Evolutionary conservation across 2,797 vertebrate species (phyloP), one percentile per base, ranked within the genome.

Genomic region (Nyctalus aviator): DNA sequence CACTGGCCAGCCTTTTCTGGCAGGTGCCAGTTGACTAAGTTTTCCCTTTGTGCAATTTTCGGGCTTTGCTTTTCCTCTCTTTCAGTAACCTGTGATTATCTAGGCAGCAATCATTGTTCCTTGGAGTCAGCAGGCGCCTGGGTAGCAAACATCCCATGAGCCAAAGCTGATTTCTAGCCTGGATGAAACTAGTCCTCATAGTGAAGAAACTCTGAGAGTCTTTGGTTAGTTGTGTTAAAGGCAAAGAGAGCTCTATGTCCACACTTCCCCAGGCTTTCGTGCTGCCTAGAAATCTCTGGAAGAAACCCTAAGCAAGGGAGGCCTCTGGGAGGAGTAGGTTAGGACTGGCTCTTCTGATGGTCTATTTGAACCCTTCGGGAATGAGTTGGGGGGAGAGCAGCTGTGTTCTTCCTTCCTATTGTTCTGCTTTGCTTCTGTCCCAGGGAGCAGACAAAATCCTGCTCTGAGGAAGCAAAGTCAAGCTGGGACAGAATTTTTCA

Each of bases 11-110:
- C 57, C 73, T 82, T 46, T 89, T 73, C 79, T 79, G 86, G 76
- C 82, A 93, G 78, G 90, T 91, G 69, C 50, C 32, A 6, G 8
- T 53, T 94, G 87, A 85, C 78, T 93, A 50, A 25, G 27, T 82
- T 90, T 96, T 64, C 57, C 76, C 53, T 94, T 18, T 6, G 44
- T 46, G 78, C 41, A 18, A 1, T n/a, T 53, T 73, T 62, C 2
- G 14, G 48, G 48, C 32, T 93, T 72, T 73, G 32, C 4, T 62
- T 84, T 93, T 94, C 94, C 57, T 77, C 50, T 92, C 46, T 93
- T 84, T 71, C 78, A 25, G 48, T 59, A 93, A 87, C 18, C 50
- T 15, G 13, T 1, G 13, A 46, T 66, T 18, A 78, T 37, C 57
- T 53, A 75, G 55, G n/a, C 46, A 41, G 44, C 62, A 46, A 84